Evolutionary conservation across 2,888 invertebrate genomes (phyloP), one percentile per base, ranked within the genome.

Genomic region (Rotaria socialis): DNA sequence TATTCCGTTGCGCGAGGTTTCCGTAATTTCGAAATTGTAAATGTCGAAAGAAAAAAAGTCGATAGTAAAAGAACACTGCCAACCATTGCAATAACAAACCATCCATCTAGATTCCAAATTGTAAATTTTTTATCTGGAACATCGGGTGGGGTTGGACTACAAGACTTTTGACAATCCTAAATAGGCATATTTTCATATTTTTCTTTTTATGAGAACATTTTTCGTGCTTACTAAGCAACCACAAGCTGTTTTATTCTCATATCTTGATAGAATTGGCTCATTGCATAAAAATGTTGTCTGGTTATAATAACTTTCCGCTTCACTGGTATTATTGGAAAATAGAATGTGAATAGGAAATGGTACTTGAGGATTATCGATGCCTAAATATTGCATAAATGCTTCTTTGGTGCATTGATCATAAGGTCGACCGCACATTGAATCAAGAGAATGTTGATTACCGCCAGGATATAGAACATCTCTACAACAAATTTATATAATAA

Each of bases 271-370:
- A 8, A 86, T 47, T 2, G 56, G 24, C 50, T 86, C 75, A 60
- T 35, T 47, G 52, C 86, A 86, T 35, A 55, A n/a, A 35, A 67
- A 86, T 75, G 74, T 85, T 41, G 86, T 85, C 19, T 56, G 47
- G n/a, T 80, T 80, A 80, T 11, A 47, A 47, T 80, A 80, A 8
- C 35, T 67, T 24, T 80, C 2, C 10, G 16, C 41, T 80, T 47
- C 19, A 4, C n/a, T 80, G 47, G 80, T 67, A 41, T 85, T 24
- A 55, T 86, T 85, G 24, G 85, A 55, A n/a, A 86, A 84, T 10
- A 80, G 47, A 56, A 86, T 80, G 58, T 86, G n/a, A 27, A 86
- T 85, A 4, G 58, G 55, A 85, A 86, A 86, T 47, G 86, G 86
- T 41, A 85, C 50, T 80, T 74, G 75, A 14, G 85, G 74, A 85